Conservation (phyloP, 1,140 invertebrate genomes). For the Homarus americanus region DNA sequence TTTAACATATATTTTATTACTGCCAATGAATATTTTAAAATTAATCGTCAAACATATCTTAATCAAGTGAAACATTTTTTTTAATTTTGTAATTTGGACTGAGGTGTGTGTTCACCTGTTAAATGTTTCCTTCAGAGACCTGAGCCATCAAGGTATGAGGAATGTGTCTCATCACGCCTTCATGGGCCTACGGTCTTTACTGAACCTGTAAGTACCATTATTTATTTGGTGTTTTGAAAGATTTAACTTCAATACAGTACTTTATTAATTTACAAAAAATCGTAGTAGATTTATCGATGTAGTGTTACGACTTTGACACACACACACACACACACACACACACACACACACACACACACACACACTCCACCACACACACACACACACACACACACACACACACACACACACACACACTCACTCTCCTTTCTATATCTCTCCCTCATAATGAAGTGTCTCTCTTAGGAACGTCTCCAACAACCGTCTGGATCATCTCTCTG, state of each 20-base stretch:
- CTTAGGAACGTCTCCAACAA: conserved; percentile 30
- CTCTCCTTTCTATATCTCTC: background rate
- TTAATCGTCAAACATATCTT: too few species aligned
- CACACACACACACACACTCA: conserved; percentile 22
- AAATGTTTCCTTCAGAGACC: background rate
- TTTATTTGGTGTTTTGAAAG: too few species aligned
- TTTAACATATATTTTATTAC: too few species aligned
- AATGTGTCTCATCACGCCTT: conserved; percentile 27
- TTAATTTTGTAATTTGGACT: too few species aligned
- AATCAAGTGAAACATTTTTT: too few species aligned
- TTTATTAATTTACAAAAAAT: background rate
- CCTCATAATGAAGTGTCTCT: background rate
- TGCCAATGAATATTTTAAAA: too few species aligned
- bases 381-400: conserved; percentile 51
- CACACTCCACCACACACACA: conserved; percentile 37
- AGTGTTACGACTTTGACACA: background rate
- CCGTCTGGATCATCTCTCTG: background rate
- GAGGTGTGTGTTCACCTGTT: too few species aligned
- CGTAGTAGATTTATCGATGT: background rate
- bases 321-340: background rate
- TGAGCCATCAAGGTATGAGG: conserved; percentile 12
- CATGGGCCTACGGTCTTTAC: background rate
- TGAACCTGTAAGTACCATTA: conserved; percentile 24
- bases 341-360: conserved; percentile 23
- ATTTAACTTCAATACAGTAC: too few species aligned